These are phyloP conservation scores for Theocolax elegans DNA, from an alignment of 1,140 invertebrate genomes.

Conservation along the genomic window DNA sequence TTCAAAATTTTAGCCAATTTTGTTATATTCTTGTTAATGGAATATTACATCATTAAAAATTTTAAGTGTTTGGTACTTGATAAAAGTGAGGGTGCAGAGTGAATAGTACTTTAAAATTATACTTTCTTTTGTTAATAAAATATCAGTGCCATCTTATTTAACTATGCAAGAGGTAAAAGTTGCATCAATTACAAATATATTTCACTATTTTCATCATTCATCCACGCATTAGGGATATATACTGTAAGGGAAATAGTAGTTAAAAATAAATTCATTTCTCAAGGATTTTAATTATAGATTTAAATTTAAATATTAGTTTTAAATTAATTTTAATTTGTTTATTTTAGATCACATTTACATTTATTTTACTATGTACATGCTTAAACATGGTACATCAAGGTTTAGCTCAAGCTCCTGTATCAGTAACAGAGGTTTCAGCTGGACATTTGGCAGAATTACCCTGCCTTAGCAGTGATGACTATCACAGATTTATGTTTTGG, in stretches of 20 bases:
- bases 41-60: slow-evolving; percentile 5
- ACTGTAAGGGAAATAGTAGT: neutral
- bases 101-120: slow-evolving; percentile 1
- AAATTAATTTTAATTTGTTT: no score
- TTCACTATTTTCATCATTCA: slow-evolving; percentile 11
- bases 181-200: slow-evolving; percentile 11
- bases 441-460: slow-evolving; percentile 72
- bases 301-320: no score
- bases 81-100: neutral
- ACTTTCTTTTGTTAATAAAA: neutral
- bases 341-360: slow-evolving; percentile 52
- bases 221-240: neutral
- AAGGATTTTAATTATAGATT: neutral
- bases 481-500: slow-evolving; percentile 78
- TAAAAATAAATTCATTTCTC: neutral
- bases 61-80: neutral
- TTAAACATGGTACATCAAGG: slow-evolving; percentile 44
- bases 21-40: slow-evolving; percentile 7
- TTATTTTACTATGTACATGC: slow-evolving; percentile 47
- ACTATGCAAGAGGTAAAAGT: slow-evolving; percentile 22
- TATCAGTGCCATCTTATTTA: slow-evolving; percentile 17
- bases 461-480: slow-evolving; percentile 74
- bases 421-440: slow-evolving; percentile 69
- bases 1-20: neutral
- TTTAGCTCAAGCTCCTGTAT: slow-evolving; percentile 43